Percentiles rank a stretch among this genome's conserved stretches.
These are phyloP conservation scores for Patella caerulea DNA, from an alignment of 2,888 invertebrate species.

Conservation along the genomic window DNA sequence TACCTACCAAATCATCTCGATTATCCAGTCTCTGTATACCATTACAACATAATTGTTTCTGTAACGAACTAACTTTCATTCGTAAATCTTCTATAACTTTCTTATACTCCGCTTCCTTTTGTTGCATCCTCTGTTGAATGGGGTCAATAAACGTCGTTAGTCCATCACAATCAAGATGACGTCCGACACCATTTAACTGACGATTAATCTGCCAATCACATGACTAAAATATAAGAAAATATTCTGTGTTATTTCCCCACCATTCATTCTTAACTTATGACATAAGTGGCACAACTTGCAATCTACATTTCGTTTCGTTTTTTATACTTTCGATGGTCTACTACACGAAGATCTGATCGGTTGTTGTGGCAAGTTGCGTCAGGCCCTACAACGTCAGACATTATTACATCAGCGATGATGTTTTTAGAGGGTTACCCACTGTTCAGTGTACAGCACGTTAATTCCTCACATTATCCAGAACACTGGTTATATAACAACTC, in stretches of 20 bases:
- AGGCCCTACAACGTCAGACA: too few species aligned
- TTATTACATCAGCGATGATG: too few species aligned
- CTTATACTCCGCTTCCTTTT: conserved; percentile 77
- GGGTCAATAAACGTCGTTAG: conserved; percentile 81
- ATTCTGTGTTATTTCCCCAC: background rate
- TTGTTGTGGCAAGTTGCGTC: background rate
- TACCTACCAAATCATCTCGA: background rate
- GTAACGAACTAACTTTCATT: conserved; percentile 22
- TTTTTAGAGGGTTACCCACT: too few species aligned
- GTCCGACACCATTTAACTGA: conserved; percentile 51
- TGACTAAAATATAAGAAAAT: conserved; percentile 31
- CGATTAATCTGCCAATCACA: conserved; percentile 47
- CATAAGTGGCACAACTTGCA: background rate
- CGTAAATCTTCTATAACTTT: conserved; percentile 52
- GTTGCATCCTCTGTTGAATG: conserved; percentile 83
- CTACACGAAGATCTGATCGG: too few species aligned
- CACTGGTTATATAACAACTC: too few species aligned
- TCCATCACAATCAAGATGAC: conserved; percentile 75
- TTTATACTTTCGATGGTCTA: too few species aligned
- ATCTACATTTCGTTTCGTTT: background rate
- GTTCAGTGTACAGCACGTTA: too few species aligned
- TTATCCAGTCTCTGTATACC: background rate
- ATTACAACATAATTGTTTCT: background rate
- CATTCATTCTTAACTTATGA: background rate
- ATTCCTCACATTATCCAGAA: too few species aligned